Evolutionary conservation across 2,888 invertebrate species (phyloP), one percentile per base, ranked within the genome.

Genomic region (Brachyptera putata): DNA sequence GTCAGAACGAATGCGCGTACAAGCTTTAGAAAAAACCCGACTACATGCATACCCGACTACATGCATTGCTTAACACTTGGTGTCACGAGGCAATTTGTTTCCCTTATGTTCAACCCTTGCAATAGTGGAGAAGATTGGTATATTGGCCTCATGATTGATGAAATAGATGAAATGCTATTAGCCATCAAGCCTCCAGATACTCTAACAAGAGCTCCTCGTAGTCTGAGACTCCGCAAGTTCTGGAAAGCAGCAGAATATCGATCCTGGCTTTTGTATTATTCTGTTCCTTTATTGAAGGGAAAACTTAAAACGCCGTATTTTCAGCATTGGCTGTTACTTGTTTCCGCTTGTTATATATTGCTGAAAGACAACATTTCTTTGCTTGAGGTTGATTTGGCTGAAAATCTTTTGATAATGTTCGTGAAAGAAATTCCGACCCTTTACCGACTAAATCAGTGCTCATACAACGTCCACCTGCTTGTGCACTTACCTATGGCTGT

Each of bases 401-500:
- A 39, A 5, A 14, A 16, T 5, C 9, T 9, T 46, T 57, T 68
- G 3, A 56, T 62, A 25, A 43, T 64, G 58, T 68, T 68, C 60
- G 68, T 68, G 3, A 43, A 61, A 48, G 34, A 64, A 50, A 63
- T 61, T 46, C 36, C 43, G 30, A 50, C 14, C 4, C 39, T 66
- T 4, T 68, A 66, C 37, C 21, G 58, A 25, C 62, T 65, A 21
- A 48, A 60, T 13, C 57, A 60, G 37, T 60, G 66, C 16, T 63
- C 63, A 25, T 68, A 67, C 37, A 69, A 69, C 50, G 21, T 61
- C 21, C 67, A 68, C 60, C 68, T 67, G 48, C 49, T 67, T 16
- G 16, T 62, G 24, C 68, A 68, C 63, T 60, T 67, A 11, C 50
- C 49, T 1, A 46, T 65, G 14, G 43, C 50, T 58, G 67, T 67